phyloP scores from a whole-genome alignment of 2,113 vertebrate genomes.

The Pluvianellus socialis region DNA sequence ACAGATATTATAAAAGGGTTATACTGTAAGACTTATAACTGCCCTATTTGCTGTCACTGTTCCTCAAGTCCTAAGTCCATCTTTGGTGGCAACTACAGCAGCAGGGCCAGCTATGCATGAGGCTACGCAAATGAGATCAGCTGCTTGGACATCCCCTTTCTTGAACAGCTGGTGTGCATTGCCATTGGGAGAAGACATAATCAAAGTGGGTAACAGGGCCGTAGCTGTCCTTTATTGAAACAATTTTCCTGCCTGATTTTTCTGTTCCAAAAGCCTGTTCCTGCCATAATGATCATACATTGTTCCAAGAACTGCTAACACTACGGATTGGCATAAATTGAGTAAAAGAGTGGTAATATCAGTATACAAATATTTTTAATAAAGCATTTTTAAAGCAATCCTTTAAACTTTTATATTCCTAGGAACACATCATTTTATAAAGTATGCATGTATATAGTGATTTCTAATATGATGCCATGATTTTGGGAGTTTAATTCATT shows the following conservation, averaged over 20 bases:
- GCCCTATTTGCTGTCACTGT: neutral
- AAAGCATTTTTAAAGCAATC: neutral
- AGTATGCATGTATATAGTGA: neutral
- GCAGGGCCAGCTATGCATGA: neutral
- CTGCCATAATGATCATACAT: neutral
- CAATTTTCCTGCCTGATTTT: neutral
- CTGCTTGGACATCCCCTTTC: neutral
- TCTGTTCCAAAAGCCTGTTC: neutral
- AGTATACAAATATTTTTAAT: neutral
- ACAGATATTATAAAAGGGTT: neutral
- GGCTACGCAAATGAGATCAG: neutral
- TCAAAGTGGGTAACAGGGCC: neutral
- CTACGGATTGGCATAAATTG: neutral
- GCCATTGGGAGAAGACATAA: neutral
- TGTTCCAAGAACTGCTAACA: neutral
- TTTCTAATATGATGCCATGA: neutral
- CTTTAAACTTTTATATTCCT: neutral
- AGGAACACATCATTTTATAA: neutral
- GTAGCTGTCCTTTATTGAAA: neutral
- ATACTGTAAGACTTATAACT: rapidly evolving
- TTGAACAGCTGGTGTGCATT: neutral
- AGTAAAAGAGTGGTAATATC: neutral
- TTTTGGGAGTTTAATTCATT: neutral
- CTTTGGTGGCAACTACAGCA: neutral
- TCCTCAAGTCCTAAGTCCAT: neutral